Conservation (phyloP, 2,113 vertebrate genomes). For the Vimba vimba region DNA sequence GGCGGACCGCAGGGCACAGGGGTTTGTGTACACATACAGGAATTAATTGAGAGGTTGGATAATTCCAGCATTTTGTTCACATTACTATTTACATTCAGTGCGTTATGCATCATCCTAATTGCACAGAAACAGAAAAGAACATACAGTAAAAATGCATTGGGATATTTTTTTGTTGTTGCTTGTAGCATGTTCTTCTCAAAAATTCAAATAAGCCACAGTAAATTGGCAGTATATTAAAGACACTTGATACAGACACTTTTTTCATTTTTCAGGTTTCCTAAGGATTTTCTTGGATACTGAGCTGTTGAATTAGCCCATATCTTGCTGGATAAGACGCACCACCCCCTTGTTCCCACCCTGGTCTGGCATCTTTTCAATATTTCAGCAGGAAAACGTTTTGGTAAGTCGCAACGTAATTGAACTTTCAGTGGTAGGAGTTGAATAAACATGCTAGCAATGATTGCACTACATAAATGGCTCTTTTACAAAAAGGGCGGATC, state of each 20-base stretch:
- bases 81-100: constrained; percentile 35
- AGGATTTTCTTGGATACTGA: background rate
- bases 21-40: constrained; percentile 54
- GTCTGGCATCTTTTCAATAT: constrained; percentile 12
- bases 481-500: background rate
- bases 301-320: background rate
- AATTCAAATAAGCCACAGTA: background rate
- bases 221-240: constrained; percentile 27
- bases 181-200: background rate
- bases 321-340: background rate
- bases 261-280: background rate
- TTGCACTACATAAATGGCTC: constrained; percentile 18
- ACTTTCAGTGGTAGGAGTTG: constrained; percentile 17
- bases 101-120: constrained; percentile 4
- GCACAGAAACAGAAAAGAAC: background rate
- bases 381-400: constrained; percentile 11
- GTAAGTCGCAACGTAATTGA: background rate
- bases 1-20: constrained; percentile 49
- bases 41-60: constrained; percentile 56
- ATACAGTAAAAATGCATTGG: background rate
- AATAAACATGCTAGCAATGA: constrained; percentile 24
- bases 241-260: background rate
- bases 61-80: constrained; percentile 40
- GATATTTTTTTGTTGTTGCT: background rate
- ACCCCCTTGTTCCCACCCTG: background rate